phyloP scores from a whole-genome alignment of 2,797 vertebrate genomes.

The Chelonia mydas region DNA sequence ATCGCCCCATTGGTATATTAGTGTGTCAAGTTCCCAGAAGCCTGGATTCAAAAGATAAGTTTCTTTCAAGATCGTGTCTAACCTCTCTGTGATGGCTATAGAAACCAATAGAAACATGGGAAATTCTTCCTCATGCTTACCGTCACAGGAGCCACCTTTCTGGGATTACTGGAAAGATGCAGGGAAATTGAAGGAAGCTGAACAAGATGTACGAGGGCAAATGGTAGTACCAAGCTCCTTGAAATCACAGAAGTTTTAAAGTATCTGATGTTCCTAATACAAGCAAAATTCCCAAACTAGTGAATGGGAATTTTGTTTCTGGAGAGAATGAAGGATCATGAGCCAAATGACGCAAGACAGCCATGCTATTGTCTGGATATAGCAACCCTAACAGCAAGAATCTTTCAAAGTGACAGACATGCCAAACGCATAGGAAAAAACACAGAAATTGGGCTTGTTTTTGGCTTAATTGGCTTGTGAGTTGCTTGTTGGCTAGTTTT shows the following conservation, averaged over 20 bases:
- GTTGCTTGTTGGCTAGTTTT: too few relatives aligned
- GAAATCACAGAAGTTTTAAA: not conserved
- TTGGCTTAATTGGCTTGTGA: too few relatives aligned
- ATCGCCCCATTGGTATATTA: not conserved
- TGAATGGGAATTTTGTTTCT: not conserved
- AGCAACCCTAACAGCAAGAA: not conserved
- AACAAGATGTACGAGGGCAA: not conserved
- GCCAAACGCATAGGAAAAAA: too few relatives aligned
- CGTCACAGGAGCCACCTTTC: not conserved
- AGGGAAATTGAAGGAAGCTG: not conserved
- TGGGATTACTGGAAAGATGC: not conserved
- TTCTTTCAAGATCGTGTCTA: conserved; percentile 12
- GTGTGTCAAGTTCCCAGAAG: conserved; percentile 15
- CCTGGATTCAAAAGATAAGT: not conserved
- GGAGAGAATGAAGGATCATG: not conserved
- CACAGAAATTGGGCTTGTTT: too few relatives aligned
- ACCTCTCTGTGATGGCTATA: conserved; percentile 8
- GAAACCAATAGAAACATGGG: not conserved
- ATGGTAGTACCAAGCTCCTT: not conserved
- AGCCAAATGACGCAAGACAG: not conserved
- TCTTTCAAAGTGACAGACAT: not conserved
- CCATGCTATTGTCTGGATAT: not conserved
- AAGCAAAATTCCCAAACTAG: not conserved
- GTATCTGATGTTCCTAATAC: not conserved
- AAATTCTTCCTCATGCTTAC: not conserved